Conservation (phyloP, 1,140 invertebrate genomes). For the Cataglyphis hispanica region DNA sequence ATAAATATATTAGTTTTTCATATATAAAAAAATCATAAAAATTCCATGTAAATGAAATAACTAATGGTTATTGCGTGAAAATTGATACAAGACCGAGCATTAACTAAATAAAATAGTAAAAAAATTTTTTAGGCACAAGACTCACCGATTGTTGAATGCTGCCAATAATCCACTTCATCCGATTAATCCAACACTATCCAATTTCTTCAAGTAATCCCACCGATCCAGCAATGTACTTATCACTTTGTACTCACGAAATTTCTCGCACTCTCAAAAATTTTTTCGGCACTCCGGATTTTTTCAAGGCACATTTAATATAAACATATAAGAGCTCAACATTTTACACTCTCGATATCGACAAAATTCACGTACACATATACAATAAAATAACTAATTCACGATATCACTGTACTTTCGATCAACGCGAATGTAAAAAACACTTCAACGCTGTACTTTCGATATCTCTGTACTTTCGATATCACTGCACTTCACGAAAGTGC, state of each 20-base stretch:
- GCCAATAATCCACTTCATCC: too few species aligned
- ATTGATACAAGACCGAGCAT: too few species aligned
- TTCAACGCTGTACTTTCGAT: neutral
- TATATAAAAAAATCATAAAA: too few species aligned
- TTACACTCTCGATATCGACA: neutral
- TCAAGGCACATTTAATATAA: too few species aligned
- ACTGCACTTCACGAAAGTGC: too few species aligned
- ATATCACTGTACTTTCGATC: neutral
- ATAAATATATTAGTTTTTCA: too few species aligned
- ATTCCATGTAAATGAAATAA: too few species aligned
- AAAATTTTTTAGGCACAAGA: too few species aligned
- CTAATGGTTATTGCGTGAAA: too few species aligned
- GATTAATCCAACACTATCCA: too few species aligned
- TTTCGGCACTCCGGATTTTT: neutral
- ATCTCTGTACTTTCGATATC: neutral
- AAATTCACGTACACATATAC: neutral
- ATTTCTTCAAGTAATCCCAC: neutral
- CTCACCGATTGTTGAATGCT: too few species aligned
- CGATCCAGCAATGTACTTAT: neutral
- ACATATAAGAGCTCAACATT: neutral
- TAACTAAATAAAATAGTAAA: too few species aligned
- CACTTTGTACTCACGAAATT: neutral
- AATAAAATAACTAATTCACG: neutral
- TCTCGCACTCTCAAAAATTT: neutral
- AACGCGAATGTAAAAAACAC: neutral